Conservation (phyloP, 2,888 invertebrate genomes). For the Stramonita haemastoma region DNA sequence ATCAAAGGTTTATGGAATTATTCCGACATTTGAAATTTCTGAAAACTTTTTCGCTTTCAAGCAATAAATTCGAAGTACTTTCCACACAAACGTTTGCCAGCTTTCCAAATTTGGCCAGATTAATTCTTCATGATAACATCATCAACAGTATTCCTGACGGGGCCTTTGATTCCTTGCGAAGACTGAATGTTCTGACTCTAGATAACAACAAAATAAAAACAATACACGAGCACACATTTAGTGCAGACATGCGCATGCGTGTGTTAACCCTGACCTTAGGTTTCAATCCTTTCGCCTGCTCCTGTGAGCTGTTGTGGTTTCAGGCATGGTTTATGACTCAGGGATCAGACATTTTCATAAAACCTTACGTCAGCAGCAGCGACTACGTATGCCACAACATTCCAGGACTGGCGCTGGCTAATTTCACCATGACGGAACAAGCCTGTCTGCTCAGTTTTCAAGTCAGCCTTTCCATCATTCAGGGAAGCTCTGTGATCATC, state of each 20-base stretch:
- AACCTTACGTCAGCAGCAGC: neutral
- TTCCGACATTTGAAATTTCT: neutral
- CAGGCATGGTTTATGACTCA: conserved; percentile 44
- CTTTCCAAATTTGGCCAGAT: neutral
- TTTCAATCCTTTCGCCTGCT: conserved; percentile 82
- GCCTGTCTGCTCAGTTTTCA: conserved; percentile 45
- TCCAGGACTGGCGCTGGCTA: neutral
- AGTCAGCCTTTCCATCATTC: conserved; percentile 39
- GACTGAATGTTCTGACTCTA: conserved; percentile 28
- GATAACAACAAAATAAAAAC: conserved; percentile 45
- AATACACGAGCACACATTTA: conserved; percentile 45
- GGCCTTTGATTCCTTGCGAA: conserved; percentile 35
- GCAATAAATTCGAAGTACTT: neutral
- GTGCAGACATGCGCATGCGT: conserved; percentile 11
- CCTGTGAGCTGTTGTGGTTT: conserved; percentile 78
- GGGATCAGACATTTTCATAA: neutral
- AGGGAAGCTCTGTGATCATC: conserved; percentile 38
- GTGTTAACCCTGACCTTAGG: conserved; percentile 79
- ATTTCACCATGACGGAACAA: conserved; percentile 38
- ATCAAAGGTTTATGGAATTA: neutral
- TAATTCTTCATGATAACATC: conserved; percentile 33
- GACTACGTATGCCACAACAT: conserved; percentile 40
- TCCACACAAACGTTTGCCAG: neutral
- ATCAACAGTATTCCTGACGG: conserved; percentile 41
- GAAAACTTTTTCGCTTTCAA: neutral